phyloP scores from a whole-genome alignment of 2,113 vertebrate species.

The Rana temporaria region DNA sequence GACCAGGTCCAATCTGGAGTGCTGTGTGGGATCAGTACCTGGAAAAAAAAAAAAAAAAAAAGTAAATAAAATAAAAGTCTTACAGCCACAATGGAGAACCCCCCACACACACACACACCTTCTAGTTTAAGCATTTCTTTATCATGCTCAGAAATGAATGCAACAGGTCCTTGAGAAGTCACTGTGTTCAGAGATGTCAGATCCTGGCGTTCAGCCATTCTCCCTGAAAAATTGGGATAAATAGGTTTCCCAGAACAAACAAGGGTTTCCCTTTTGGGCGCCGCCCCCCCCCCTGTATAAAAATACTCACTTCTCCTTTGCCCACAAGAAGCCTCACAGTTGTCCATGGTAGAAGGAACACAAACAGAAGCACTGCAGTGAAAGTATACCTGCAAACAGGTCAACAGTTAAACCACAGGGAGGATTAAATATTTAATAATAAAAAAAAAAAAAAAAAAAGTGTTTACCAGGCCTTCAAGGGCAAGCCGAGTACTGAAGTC shows the following conservation, averaged over 20 bases:
- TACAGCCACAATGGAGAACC: too few relatives aligned
- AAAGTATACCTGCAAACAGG: constrained; percentile 47
- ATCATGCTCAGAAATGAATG: constrained; percentile 3
- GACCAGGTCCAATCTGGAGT: neutral
- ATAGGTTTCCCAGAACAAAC: neutral
- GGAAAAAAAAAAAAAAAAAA: neutral
- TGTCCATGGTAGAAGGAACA: constrained; percentile 14
- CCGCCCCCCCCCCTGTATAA: too few relatives aligned
- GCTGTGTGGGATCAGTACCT: neutral
- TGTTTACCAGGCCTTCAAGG: constrained; percentile 67
- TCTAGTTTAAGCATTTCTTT: neutral
- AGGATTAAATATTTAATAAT: too few relatives aligned
- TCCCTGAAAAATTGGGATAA: constrained; percentile 12
- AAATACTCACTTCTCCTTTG: constrained; percentile 39
- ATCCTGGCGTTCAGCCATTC: neutral
- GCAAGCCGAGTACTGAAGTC: constrained; percentile 53
- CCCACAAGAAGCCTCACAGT: neutral
- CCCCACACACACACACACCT: neutral
- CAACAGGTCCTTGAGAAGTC: constrained; percentile 39
- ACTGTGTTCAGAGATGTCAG: neutral
- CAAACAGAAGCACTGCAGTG: constrained; percentile 58
- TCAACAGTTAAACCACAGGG: too few relatives aligned
- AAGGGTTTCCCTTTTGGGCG: too few relatives aligned
- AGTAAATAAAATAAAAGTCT: neutral
- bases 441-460: too few relatives aligned